A percentile compares a stretch with the other conserved stretches of the same genome.
phyloP scores from a whole-genome alignment of 2,888 invertebrate genomes.

The Scaptomyza tumidula region DNA sequence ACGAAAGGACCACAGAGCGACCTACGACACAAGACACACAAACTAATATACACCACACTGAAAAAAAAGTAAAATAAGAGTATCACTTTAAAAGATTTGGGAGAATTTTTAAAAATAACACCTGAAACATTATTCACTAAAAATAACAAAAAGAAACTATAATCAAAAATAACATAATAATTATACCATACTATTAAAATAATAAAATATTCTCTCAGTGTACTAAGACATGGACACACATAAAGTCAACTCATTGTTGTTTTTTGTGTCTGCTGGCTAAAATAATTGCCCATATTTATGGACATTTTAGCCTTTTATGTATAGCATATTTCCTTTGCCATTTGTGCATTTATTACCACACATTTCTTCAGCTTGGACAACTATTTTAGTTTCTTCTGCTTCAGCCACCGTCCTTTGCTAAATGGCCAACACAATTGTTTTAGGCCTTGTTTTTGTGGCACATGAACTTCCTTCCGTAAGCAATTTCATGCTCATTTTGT shows the following conservation, averaged over 20 bases:
- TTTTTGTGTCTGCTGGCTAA: constrained; percentile 50
- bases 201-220: constrained; percentile 5
- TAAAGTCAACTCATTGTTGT: constrained; percentile 15
- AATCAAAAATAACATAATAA: no score
- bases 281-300: constrained; percentile 82
- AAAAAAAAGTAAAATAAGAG: neutral
- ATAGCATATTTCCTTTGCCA: constrained; percentile 70
- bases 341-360: constrained; percentile 52
- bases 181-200: no score
- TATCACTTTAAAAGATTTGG: neutral
- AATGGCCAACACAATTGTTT: constrained; percentile 69
- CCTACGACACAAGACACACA: constrained; percentile 33
- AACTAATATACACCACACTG: constrained; percentile 9
- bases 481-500: constrained; percentile 84
- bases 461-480: constrained; percentile 83
- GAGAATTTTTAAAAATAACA: neutral
- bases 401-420: constrained; percentile 22
- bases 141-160: no score
- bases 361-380: constrained; percentile 58
- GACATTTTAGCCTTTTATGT: constrained; percentile 80
- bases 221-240: neutral
- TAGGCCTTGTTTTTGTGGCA: constrained; percentile 75
- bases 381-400: constrained; percentile 65
- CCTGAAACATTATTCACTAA: no score
- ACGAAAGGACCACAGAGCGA: constrained; percentile 72